These are phyloP conservation scores for Sialia sialis DNA, from an alignment of 2,113 vertebrate species.

Conservation along the genomic window DNA sequence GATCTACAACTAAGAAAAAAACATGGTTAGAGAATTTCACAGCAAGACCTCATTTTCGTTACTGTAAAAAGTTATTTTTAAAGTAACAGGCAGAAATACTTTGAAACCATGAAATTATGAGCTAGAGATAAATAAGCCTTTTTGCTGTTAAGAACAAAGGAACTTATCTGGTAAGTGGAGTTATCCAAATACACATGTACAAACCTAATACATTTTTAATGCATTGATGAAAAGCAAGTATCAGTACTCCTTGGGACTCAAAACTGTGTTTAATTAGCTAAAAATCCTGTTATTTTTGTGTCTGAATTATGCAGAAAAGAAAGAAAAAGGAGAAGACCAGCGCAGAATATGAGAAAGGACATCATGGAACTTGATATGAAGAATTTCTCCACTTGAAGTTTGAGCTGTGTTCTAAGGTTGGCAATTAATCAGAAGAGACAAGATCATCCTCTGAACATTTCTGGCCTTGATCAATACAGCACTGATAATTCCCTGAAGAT, in stretches of 20 bases:
- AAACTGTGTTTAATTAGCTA: neutral
- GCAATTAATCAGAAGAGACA: neutral
- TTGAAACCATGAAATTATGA: neutral
- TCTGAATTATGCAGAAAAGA: neutral
- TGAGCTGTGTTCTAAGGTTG: neutral
- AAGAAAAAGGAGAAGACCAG: neutral
- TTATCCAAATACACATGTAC: neutral
- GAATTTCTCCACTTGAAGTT: neutral
- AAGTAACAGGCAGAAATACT: neutral
- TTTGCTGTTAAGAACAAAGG: neutral
- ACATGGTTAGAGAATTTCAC: neutral
- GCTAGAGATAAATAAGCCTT: neutral
- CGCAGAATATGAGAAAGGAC: neutral
- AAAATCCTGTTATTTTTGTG: neutral
- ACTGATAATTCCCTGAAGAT: neutral
- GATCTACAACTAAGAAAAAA: neutral
- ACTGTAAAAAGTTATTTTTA: neutral
- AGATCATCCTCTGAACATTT: neutral
- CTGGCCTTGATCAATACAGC: neutral
- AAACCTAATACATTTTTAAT: neutral
- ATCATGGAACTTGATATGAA: neutral
- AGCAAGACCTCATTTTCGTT: neutral
- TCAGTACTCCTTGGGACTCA: neutral
- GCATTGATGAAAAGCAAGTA: neutral
- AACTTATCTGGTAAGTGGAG: neutral